These are phyloP conservation scores for Sphaerophoria rueppellii DNA, from an alignment of 2,888 invertebrate species.

Conservation along the genomic window DNA sequence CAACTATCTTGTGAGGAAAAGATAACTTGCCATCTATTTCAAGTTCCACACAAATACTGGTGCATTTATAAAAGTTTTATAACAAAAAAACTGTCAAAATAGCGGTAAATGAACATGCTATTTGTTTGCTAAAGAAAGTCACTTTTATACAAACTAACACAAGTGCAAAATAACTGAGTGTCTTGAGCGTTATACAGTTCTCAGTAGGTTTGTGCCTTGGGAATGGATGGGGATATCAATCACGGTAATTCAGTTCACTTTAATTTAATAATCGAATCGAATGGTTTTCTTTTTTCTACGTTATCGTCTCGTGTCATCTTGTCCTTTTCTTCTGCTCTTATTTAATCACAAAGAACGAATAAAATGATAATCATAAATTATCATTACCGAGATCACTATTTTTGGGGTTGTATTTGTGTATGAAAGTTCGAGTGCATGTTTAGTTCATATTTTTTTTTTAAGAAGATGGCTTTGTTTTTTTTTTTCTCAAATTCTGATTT, in stretches of 20 bases:
- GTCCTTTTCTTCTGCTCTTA: conserved; percentile 63
- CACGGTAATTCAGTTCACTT: conserved; percentile 81
- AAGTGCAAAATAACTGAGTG: conserved; percentile 45
- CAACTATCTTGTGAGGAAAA: conserved; percentile 37
- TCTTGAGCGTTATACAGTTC: conserved; percentile 53
- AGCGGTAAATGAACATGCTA: conserved; percentile 36
- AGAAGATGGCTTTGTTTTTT: conserved; percentile 27
- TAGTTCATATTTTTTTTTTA: conserved; percentile 39
- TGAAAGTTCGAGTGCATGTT: conserved; percentile 32
- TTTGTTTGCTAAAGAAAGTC: conserved; percentile 49
- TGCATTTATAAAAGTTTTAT: conserved; percentile 25
- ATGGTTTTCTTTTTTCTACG: conserved; percentile 64
- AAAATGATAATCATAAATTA: conserved; percentile 54
- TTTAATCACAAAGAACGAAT: conserved; percentile 67
- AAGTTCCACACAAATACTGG: conserved; percentile 42
- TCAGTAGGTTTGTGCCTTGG: conserved; percentile 7
- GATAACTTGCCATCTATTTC: conserved; percentile 15
- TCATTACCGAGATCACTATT: conserved; percentile 43
- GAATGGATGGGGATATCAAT: conserved; percentile 77
- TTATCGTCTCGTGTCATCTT: conserved; percentile 73
- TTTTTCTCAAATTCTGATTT: not conserved
- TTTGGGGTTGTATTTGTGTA: conserved; percentile 15
- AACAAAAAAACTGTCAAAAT: conserved; percentile 34
- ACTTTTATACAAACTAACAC: conserved; percentile 61
- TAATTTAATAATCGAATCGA: conserved; percentile 79